phyloP scores from a whole-genome alignment of 92 coral and sea anemone genomes.

The Epizoanthus ramosus region DNA sequence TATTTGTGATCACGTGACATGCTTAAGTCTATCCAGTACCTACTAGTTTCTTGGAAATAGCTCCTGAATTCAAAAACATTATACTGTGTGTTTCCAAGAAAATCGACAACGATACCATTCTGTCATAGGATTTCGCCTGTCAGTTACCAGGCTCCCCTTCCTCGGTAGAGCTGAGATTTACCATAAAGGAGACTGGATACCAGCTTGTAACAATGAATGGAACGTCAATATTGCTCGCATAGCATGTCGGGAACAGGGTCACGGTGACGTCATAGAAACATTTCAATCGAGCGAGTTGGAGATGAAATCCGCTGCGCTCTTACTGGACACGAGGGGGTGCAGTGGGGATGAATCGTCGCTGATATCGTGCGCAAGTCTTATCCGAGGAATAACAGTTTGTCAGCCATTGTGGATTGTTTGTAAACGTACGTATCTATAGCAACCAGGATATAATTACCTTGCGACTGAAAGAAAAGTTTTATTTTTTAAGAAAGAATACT shows the following conservation, averaged over 20 bases:
- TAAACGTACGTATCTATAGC: not conserved
- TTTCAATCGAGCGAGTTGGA: constrained; percentile 14
- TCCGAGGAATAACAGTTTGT: not conserved
- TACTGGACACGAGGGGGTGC: constrained; percentile 9
- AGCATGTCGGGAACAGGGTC: constrained; percentile 35
- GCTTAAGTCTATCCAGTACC: too few relatives aligned
- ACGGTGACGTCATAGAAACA: constrained; percentile 15
- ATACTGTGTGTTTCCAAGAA: too few relatives aligned
- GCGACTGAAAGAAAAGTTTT: too few relatives aligned
- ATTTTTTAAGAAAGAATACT: too few relatives aligned
- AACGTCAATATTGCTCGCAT: constrained; percentile 9
- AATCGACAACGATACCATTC: not conserved
- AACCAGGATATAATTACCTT: too few relatives aligned
- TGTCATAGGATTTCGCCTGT: constrained; percentile 30
- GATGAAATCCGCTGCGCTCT: not conserved
- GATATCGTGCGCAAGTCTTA: constrained; percentile 24
- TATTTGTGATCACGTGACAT: too few relatives aligned
- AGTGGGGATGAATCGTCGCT: constrained; percentile 20
- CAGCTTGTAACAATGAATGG: constrained; percentile 37
- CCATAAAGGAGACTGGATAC: constrained; percentile 19
- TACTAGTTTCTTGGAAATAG: too few relatives aligned
- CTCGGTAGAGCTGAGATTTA: constrained; percentile 27
- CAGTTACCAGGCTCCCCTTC: constrained; percentile 11
- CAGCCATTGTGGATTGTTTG: constrained; percentile 28
- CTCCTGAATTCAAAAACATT: too few relatives aligned